Evolutionary conservation across 2,888 invertebrate genomes (phyloP).

Genomic region (Alviniconcha strummeri): DNA sequence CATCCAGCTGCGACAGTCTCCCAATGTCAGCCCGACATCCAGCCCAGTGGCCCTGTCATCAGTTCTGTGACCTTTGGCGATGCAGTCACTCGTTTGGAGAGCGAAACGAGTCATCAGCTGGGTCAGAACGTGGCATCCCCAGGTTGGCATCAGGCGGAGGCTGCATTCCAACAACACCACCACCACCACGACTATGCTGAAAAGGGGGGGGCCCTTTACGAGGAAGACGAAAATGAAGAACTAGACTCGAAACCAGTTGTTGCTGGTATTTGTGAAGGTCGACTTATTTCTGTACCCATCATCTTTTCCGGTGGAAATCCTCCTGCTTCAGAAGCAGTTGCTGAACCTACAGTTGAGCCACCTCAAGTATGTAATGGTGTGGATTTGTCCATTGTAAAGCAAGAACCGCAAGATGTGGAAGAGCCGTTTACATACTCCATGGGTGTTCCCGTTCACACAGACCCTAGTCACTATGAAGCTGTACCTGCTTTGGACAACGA

Average conservation of each 20-base stretch:
- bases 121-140: too few species aligned
- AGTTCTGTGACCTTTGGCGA: constrained; percentile 12
- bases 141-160: too few species aligned
- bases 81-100: neutral
- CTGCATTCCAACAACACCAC: too few species aligned
- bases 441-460: too few species aligned
- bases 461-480: too few species aligned
- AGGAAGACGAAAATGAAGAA: neutral
- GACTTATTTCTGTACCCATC: neutral
- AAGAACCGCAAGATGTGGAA: constrained; percentile 15
- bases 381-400: constrained; percentile 13
- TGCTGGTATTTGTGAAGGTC: neutral
- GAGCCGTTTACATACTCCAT: too few species aligned
- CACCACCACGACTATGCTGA: constrained; percentile 1
- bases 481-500: too few species aligned
- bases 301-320: neutral
- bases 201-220: neutral
- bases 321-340: too few species aligned
- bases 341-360: neutral
- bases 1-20: neutral
- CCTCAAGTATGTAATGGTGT: constrained; percentile 10
- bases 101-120: neutral
- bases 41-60: neutral
- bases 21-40: neutral
- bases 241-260: neutral